A percentile compares a stretch with the other conserved stretches of the same genome.
These are phyloP conservation scores for Thomomys bottae DNA, from an alignment of 2,113 vertebrate species.

Conservation along the genomic window DNA sequence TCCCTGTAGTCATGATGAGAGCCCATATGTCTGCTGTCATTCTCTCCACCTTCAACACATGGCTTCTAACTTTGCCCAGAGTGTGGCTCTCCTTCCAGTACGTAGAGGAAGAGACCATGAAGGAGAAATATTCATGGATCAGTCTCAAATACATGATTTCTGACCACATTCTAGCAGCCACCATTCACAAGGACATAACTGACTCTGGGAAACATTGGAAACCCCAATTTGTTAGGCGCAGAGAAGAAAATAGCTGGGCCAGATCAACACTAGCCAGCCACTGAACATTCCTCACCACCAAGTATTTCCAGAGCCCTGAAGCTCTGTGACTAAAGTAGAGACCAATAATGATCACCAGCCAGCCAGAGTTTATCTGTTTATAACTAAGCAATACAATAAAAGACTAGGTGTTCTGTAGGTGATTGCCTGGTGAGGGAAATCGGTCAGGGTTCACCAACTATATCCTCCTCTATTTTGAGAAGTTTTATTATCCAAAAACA, in stretches of 20 bases:
- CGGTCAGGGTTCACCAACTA: neutral
- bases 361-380: neutral
- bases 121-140: neutral
- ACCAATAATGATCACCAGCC: neutral
- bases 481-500: neutral
- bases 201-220: neutral
- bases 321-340: neutral
- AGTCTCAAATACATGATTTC: neutral
- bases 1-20: no score
- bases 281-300: neutral
- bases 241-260: neutral
- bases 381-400: neutral
- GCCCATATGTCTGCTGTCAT: no score
- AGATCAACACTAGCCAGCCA: neutral
- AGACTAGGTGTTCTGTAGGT: neutral
- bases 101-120: neutral
- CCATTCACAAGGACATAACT: neutral
- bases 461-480: neutral
- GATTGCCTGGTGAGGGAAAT: neutral
- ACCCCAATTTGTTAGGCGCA: neutral
- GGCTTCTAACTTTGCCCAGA: neutral
- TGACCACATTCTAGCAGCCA: neutral
- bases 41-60: no score
- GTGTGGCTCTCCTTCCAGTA: neutral
- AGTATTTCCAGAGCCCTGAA: neutral